Evolutionary conservation across 2,113 vertebrate genomes (phyloP).

Genomic region (Pelecanoides urinatrix): DNA sequence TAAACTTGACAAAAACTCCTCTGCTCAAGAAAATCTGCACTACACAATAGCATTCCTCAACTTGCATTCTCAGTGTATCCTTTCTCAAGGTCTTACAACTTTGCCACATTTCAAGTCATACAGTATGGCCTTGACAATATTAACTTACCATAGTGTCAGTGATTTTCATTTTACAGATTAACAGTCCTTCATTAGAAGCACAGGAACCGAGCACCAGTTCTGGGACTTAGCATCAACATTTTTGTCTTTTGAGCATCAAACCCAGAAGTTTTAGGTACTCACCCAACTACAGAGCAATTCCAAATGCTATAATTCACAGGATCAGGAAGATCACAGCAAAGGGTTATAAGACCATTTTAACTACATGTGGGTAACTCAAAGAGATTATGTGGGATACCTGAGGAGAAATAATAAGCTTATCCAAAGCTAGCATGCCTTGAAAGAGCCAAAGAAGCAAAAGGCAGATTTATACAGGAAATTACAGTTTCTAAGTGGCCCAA

Average conservation of each 20-base stretch:
- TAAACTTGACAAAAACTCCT: background rate
- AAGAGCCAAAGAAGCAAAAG: background rate
- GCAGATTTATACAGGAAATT: background rate
- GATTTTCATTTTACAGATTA: background rate
- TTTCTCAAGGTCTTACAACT: background rate
- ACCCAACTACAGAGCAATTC: background rate
- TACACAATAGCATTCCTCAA: background rate
- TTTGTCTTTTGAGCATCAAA: background rate
- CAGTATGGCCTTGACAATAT: background rate
- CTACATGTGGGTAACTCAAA: background rate
- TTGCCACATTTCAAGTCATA: background rate
- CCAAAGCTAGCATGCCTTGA: background rate
- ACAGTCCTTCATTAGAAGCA: background rate
- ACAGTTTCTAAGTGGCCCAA: background rate
- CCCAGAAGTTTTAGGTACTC: background rate
- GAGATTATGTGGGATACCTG: background rate
- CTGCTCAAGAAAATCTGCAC: background rate
- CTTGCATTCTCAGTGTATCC: background rate
- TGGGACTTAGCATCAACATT: background rate
- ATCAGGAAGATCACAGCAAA: background rate
- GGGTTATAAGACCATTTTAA: background rate
- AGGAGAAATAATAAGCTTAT: background rate
- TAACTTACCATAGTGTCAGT: background rate
- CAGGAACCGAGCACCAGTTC: background rate
- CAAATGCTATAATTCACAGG: background rate